These are phyloP conservation scores for Perognathus longimembris DNA, from an alignment of 2,113 vertebrate genomes.

Conservation along the genomic window DNA sequence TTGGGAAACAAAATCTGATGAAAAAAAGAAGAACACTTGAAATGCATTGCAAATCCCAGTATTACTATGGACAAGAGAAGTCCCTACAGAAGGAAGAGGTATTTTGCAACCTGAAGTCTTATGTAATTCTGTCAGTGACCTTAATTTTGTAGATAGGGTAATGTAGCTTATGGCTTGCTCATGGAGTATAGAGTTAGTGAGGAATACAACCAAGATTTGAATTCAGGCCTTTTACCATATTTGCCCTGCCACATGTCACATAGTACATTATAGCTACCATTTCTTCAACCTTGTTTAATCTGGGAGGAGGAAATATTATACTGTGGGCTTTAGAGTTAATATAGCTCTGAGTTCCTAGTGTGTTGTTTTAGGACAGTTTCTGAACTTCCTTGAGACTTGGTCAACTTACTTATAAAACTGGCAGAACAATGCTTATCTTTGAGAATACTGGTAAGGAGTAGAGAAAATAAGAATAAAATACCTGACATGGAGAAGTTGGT, in stretches of 20 bases:
- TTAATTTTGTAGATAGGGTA: neutral
- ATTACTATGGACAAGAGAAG: neutral
- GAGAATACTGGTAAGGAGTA: neutral
- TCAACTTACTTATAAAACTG: neutral
- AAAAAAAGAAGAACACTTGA: conserved; percentile 44
- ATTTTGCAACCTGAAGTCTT: neutral
- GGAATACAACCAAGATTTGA: neutral
- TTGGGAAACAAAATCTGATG: neutral
- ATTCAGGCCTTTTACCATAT: neutral
- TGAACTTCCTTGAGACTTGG: neutral
- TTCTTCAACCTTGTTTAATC: neutral
- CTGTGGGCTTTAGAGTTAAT: neutral
- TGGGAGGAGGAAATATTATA: neutral
- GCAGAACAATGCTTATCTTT: neutral
- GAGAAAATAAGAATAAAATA: neutral
- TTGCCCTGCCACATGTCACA: neutral
- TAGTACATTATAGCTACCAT: neutral
- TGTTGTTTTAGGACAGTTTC: neutral
- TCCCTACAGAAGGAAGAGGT: neutral
- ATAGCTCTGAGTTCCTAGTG: neutral
- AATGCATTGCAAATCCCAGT: neutral
- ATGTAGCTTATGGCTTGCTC: neutral
- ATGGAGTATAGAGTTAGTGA: neutral
- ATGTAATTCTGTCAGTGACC: neutral
- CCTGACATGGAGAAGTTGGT: neutral